Base-by-base conservation (phyloP, 2,113 vertebrate genomes). In the Pachycephala philippinensis region DNA sequence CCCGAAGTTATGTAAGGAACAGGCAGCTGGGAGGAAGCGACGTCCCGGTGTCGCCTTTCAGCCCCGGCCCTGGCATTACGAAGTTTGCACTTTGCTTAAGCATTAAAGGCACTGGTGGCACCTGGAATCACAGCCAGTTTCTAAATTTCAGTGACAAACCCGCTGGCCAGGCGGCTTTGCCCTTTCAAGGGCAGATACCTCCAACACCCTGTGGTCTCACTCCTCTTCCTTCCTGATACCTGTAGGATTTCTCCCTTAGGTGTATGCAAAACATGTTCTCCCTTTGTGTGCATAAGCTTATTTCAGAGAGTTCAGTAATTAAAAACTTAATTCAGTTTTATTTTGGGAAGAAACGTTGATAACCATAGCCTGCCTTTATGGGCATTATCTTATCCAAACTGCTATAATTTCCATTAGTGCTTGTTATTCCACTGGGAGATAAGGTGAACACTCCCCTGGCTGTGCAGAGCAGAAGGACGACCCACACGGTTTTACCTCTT, bases 231-330 rank as follows among this genome's bases (percentile, higher is more conserved):
- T 45, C 2, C 0, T 14, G 21, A 3, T 26, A 63, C 49, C 71
- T 66, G 33, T 4, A 63, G 50, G 47, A 20, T 52, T 56, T 37
- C 16, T 23, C 53, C 50, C 56, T 88, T n/a, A 8, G 19, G 24
- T 37, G 49, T 2, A 39, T 0, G 7, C 24, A 40, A 26, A 52
- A 45, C 0, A 0, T 4, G 11, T 1, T 15, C 39, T 89, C 72
- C 31, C 33, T 24, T 66, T 33, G 18, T 28, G 27, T 76, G 39
- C 50, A 18, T 11, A 69, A 53, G 21, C 33, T 90, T 59, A 65
- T 83, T 95, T 66, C 72, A 54, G 44, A 35, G 42, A 66, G 61
- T 18, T 24, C 42, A 42, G 14, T 69, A 85, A 88, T 63, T 88
- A 60, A 81, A 94, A 96, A 28, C 39, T 89, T 53, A 35, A 50